Base-by-base conservation (phyloP, 2,888 invertebrate species). In the Drosophila mimica region DNA sequence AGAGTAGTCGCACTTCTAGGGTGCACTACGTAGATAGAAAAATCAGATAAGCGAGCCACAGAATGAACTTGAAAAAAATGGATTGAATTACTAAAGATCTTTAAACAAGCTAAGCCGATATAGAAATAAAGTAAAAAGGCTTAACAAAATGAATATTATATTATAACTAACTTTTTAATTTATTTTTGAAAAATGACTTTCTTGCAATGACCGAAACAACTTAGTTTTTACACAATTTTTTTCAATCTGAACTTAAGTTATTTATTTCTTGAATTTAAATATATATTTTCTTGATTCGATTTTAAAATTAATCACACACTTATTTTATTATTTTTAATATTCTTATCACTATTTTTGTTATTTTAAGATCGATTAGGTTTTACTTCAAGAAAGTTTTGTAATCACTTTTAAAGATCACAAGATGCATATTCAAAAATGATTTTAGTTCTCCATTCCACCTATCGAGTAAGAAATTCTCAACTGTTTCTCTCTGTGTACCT, bases 401-500 rank as follows among this genome's bases (percentile, higher is more conserved):
- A 43, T 11, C 3, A 20, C 13, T 20, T 1, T 36, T 17, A 1
- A 17, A 36, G 36, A 38, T 8, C 17, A 7, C 8, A 38, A 17
- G 7, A 3, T 17, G 17, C 17, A 38, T 38, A 3, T 17, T 38
- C 17, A 3, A 13, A 13, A 2, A 15, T 46, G 0, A 25, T 7
- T 2, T 4, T 0, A 7, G 8, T 15, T 2, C 46, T 15, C 25
- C 1, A 8, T 2, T 15, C 15, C 4, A 7, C 7, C 13, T 13
- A 13, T 7, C 2, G 38, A 20, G 20, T 20, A 25, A 46, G 13
- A 46, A 25, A 1, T 40, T 0, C 13, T 5, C 17, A 17, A 30
- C 17, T 49, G 17, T 30, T 49, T 53, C 34, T 25, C 53, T 11
- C 53, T 11, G 53, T 53, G 53, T 34, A 53, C n/a, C 68, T 62